A percentile compares a stretch with the other conserved stretches of the same genome.
phyloP scores from a whole-genome alignment of 2,797 vertebrate genomes.

The Epinephelus malabaricus region DNA sequence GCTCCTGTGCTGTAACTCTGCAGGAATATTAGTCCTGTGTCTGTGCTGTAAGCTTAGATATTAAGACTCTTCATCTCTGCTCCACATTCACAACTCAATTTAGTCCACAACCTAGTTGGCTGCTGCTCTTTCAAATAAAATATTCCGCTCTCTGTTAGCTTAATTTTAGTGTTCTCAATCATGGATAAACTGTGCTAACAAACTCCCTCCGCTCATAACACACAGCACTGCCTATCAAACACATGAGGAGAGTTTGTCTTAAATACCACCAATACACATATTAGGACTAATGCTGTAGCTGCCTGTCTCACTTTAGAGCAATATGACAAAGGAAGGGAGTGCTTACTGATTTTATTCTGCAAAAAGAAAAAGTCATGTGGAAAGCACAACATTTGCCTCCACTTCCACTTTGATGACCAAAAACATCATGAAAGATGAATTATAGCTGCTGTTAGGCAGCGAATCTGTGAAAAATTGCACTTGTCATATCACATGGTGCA shows the following conservation, averaged over 20 bases:
- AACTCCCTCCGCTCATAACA: conserved; percentile 37
- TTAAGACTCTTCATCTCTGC: conserved; percentile 13
- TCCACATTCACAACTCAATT: conserved; percentile 22
- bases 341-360: neutral
- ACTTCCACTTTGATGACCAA: neutral
- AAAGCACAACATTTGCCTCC: neutral
- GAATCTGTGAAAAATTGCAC: conserved; percentile 11
- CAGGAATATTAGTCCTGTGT: neutral
- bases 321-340: neutral
- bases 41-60: neutral
- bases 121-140: conserved; percentile 41
- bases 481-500: conserved; percentile 25
- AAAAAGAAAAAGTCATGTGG: neutral
- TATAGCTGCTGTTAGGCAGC: neutral
- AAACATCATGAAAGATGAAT: neutral
- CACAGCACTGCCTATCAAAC: conserved; percentile 16
- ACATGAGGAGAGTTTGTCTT: conserved; percentile 15
- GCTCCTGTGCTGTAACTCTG: neutral
- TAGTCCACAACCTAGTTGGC: conserved; percentile 16
- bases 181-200: conserved; percentile 55
- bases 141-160: conserved; percentile 49
- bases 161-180: conserved; percentile 50
- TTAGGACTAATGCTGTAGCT: conserved; percentile 15
- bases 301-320: neutral
- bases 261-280: neutral